Evolutionary conservation across 2,888 invertebrate genomes (phyloP), one percentile per base, ranked within the genome.

Genomic region (Drosophila pegasa): DNA sequence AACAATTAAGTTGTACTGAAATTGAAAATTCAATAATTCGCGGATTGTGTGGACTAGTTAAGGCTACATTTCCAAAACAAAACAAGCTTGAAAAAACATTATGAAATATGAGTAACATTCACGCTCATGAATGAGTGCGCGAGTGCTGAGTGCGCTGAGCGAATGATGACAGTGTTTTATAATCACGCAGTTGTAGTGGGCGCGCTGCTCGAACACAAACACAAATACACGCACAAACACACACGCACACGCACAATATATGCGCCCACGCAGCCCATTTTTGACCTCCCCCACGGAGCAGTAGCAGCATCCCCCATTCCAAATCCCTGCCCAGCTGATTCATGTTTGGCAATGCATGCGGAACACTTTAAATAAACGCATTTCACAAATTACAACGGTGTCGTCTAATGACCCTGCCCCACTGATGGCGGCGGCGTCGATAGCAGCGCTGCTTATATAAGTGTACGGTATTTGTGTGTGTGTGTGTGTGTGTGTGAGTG

Each of bases 11-110:
- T 64, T 51, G 35, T 63, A 50, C 57, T 37, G 66, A 68, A 71
- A 69, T 79, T 64, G 81, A 89, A 89, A 87, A 89, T 88, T 90
- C 90, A 89, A 88, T 88, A 89, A 80, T 72, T 77, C 68, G 65
- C 50, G 61, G 45, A 67, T 58, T 55, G 61, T 54, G 55, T 52
- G 31, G 20, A 16, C 37, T 40, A 54, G 37, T 58, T 63, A 72
- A 81, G 89, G 88, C 88, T 89, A 82, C 71, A 59, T 69, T 56
- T 51, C 38, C 38, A 27, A 55, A 62, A 64, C 56, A 71, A 31
- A 62, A 47, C 25, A 27, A 57, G n/a, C 33, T 38, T 3, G 2
- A 35, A 35, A 40, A 31, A 47, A 59, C 59, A 85, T 85, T 89
- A 85, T 88, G 79, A 79, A 80, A 85, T 75, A 75, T 72, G 81